Evolutionary conservation across 1,140 invertebrate genomes (phyloP), one percentile per base, ranked within the genome.

Genomic region (Drosophila busckii): DNA sequence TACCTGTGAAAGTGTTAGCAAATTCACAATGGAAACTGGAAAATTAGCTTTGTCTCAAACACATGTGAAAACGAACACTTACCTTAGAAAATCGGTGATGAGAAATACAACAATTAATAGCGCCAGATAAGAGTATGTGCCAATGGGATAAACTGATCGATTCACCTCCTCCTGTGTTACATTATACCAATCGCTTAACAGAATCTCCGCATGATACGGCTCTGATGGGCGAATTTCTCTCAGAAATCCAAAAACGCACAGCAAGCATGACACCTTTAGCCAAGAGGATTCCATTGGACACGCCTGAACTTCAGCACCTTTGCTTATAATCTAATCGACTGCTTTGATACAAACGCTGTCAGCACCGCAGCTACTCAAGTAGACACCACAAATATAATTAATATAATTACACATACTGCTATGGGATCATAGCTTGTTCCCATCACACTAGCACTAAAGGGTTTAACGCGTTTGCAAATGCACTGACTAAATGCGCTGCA

Each of bases 201-300:
- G 84, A 70, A 92, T 95, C 62, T 93, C 90, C 5, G 93, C 93
- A 9, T 95, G 87, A 78, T 92, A 96, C 0, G 93, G 92, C 75
- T 95, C 94, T 2, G 92, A 93, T 1, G 94, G 94, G 8, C 93
- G 88, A 35, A 95, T 89, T 78, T 95, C 94, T 75, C 95, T 94
- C 6, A 95, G 87, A 75, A 94, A 92, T n/a, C 94, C 94, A 87
- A 94, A 95, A 20, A 91, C 68, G 60, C 93, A 94, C 1, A 95
- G 87, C 22, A 94, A 71, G 3, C 91, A 69, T 2, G 92, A 92
- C 35, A 93, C 91, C 60, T 87, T 89, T 13, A 89, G 63, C 93
- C 93, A 94, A 56, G 88, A 84, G 88, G 49, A 54, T 26, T 46
- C 54, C 60, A 68, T 53, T n/a, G 29, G 8, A 31, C 40, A 50